Conservation (phyloP, 2,113 vertebrate species). For the Acanthochromis polyacanthus region DNA sequence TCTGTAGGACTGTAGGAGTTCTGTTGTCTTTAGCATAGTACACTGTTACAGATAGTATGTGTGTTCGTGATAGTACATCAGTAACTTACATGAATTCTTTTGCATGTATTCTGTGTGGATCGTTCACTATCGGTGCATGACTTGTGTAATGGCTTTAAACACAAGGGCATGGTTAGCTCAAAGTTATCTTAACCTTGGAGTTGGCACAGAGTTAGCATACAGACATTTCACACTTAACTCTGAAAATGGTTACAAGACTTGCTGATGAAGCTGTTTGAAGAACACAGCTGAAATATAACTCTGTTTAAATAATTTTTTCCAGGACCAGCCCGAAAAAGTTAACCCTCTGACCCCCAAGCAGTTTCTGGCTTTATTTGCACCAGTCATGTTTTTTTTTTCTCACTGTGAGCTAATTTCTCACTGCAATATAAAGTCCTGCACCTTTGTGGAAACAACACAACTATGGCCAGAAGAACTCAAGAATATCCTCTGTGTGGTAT, state of each 20-base stretch:
- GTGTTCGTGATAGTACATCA: slow-evolving; percentile 8
- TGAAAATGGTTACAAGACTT: not conserved
- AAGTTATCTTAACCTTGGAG: slow-evolving; percentile 17
- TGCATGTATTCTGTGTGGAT: not conserved
- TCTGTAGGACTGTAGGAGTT: slow-evolving; percentile 27
- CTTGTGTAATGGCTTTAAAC: too few relatives aligned
- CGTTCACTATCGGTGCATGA: not conserved
- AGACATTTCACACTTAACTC: not conserved
- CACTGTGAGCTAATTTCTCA: too few relatives aligned
- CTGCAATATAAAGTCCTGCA: too few relatives aligned
- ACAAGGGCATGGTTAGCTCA: not conserved
- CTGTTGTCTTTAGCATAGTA: not conserved
- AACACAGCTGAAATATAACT: not conserved
- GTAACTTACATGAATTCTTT: not conserved
- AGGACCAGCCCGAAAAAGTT: too few relatives aligned
- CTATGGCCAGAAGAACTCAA: too few relatives aligned
- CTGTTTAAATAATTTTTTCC: slow-evolving; percentile 20
- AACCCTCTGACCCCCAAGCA: too few relatives aligned
- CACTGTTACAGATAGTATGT: slow-evolving; percentile 11
- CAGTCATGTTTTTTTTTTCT: too few relatives aligned
- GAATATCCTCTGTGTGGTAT: too few relatives aligned
- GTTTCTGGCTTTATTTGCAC: too few relatives aligned
- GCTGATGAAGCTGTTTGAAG: not conserved
- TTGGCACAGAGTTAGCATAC: not conserved
- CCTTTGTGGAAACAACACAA: too few relatives aligned